Conservation (phyloP, 2,113 vertebrate genomes). For the Dicentrarchus labrax region DNA sequence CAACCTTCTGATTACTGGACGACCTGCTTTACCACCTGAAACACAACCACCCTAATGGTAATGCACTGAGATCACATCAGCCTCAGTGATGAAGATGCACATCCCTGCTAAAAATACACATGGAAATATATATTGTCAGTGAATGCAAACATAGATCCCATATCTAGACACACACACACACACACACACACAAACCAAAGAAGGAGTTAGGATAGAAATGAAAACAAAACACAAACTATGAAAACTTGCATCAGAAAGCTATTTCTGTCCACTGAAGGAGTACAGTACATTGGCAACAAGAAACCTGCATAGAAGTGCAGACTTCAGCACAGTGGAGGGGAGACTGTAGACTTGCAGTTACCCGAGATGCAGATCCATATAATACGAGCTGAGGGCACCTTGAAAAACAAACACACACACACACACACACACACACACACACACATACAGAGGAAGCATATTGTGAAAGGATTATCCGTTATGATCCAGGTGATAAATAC, state of each 20-base stretch:
- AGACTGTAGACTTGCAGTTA: conserved; percentile 57
- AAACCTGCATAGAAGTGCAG: conserved; percentile 57
- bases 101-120: not conserved
- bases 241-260: conserved; percentile 16
- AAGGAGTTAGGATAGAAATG: not conserved
- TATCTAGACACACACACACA: not conserved
- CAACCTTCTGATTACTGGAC: no score
- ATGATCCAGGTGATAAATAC: conserved; percentile 50
- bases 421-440: conserved; percentile 3
- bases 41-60: no score
- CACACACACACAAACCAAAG: not conserved
- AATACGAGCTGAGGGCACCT: conserved; percentile 74
- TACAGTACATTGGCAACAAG: conserved; percentile 46
- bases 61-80: no score
- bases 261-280: conserved; percentile 18
- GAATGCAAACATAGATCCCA: not conserved
- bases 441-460: conserved; percentile 13
- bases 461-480: conserved; percentile 57
- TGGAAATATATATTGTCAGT: not conserved
- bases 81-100: no score
- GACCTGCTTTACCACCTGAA: no score
- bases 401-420: conserved; percentile 47
- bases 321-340: conserved; percentile 51
- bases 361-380: conserved; percentile 64
- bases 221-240: not conserved